Conservation (phyloP, 1,140 invertebrate species). For the Cydia pomonella region DNA sequence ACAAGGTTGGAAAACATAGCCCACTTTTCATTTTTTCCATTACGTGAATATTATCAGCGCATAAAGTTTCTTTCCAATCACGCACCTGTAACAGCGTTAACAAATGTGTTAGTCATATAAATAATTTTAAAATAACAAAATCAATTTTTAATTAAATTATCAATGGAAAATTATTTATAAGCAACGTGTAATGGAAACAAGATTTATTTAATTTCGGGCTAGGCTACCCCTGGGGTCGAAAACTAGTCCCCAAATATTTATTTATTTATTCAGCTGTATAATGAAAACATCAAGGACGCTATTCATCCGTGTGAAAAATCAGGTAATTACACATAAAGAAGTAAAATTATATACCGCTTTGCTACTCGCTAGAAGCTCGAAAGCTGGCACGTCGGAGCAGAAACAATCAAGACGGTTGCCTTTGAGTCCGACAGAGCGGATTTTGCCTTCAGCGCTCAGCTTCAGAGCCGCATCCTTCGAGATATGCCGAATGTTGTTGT, state of each 20-base stretch:
- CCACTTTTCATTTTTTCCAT: neutral
- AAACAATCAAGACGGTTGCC: neutral
- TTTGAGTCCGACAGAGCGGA: neutral
- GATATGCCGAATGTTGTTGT: neutral
- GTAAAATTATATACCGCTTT: neutral
- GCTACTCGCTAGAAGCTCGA: neutral
- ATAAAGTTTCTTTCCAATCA: neutral
- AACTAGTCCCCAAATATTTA: too few relatives aligned
- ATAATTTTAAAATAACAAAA: too few relatives aligned
- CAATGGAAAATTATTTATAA: too few relatives aligned
- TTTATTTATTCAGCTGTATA: too few relatives aligned
- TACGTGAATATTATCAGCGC: conserved; percentile 6
- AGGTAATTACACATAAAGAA: too few relatives aligned
- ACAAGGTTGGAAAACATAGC: neutral
- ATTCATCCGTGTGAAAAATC: too few relatives aligned
- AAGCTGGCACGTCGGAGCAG: neutral
- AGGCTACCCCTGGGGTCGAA: too few relatives aligned
- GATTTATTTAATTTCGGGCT: too few relatives aligned
- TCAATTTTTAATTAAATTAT: too few relatives aligned
- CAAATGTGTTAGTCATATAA: neutral
- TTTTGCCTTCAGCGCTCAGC: neutral
- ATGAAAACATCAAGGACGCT: too few relatives aligned
- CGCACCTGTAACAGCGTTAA: neutral
- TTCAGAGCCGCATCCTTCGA: neutral
- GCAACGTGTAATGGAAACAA: too few relatives aligned